phyloP scores from a whole-genome alignment of 2,797 vertebrate species.

The Darevskia mixta region DNA sequence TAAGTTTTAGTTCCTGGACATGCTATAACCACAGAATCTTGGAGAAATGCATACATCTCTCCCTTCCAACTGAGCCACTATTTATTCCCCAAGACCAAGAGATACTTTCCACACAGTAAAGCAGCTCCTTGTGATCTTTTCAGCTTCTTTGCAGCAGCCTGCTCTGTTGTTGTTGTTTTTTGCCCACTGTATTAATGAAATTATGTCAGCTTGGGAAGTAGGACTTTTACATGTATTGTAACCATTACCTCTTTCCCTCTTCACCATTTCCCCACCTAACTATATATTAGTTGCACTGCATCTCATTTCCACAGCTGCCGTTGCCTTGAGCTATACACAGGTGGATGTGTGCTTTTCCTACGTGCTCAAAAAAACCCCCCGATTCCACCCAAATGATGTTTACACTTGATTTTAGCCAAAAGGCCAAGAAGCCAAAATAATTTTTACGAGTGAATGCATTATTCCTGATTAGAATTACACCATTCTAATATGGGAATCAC shows the following conservation, averaged over 20 bases:
- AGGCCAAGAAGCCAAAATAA: too few species aligned
- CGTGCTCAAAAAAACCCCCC: neutral
- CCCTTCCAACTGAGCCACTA: neutral
- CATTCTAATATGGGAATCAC: neutral
- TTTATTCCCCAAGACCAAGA: neutral
- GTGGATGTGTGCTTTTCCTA: neutral
- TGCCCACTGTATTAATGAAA: neutral
- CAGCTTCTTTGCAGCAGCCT: neutral
- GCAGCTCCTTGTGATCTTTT: neutral
- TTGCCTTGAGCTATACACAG: neutral
- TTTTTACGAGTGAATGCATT: neutral
- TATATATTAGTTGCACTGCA: neutral
- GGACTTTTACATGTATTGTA: neutral
- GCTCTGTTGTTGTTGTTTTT: too few species aligned
- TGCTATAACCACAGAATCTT: neutral
- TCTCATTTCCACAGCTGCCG: neutral
- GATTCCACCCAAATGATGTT: neutral
- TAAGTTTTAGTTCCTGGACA: neutral
- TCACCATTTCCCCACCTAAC: neutral
- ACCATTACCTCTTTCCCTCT: neutral
- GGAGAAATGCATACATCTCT: fast-evolving
- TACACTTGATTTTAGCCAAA: neutral
- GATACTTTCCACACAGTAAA: neutral
- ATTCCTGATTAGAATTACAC: neutral
- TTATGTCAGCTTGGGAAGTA: neutral